Base-by-base conservation (phyloP, 2,113 vertebrate species). In the Gallinago jamesoni region DNA sequence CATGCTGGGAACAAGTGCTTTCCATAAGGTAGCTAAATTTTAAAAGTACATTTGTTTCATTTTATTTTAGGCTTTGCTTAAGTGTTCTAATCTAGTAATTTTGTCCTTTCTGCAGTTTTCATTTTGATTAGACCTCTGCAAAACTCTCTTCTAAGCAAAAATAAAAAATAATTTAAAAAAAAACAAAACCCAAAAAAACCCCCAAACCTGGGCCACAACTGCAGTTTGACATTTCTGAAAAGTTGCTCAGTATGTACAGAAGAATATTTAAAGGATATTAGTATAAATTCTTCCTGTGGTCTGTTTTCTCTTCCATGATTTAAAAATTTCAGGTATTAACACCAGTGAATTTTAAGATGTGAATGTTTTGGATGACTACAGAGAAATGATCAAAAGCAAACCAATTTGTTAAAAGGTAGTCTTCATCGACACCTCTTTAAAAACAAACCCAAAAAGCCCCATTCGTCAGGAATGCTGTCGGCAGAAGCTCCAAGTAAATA, bases 1-100 rank as follows among this genome's bases (percentile, higher is more conserved):
- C 96, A 97, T 97, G 96, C 96, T 97, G 96, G 95, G 96, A 94
- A 93, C 96, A 96, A 97, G 93, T 97, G 93, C 94, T 97, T 96
- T 96, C 94, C 92, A 96, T 96, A 96, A 96, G 96, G 96, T 94
- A 96, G 96, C 95, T 96, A 95, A 95, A 96, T 89, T 96, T 97
- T 97, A 79, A 94, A 97, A 96, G 94, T 97, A 92, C 89, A 68
- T 96, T 93, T 95, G 66, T 94, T 96, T 96, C 28, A 91, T 92
- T 93, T 91, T 96, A 62, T 87, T 96, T 89, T 82, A 93, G 94
- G 96, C 53, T 93, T 95, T 96, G 69, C n/a, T 96, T 79, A 84
- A 94, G 25, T 93, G 62, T 93, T 96, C 91, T 92, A 92, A 97
- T 84, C 30, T 56, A 91, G 94, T 87, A 76, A 94, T 87, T 94